phyloP scores from a whole-genome alignment of 2,888 invertebrate species.

The Ephialtes manifestator region DNA sequence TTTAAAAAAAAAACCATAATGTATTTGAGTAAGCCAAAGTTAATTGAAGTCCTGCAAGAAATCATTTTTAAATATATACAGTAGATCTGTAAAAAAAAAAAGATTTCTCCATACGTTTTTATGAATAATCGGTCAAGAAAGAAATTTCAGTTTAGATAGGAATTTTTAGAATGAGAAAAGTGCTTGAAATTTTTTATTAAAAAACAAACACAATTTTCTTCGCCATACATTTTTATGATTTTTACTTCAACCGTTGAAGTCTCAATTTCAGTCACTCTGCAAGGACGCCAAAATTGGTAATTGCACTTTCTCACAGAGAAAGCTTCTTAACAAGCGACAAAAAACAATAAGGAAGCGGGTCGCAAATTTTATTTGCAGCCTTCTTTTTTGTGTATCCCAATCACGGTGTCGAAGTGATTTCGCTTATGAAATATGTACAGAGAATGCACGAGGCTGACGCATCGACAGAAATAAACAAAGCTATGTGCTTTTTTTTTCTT shows the following conservation, averaged over 20 bases:
- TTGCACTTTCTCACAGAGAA: constrained; percentile 8
- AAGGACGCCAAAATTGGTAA: background rate
- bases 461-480: background rate
- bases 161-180: too few species aligned
- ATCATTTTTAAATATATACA: too few species aligned
- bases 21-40: too few species aligned
- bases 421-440: background rate
- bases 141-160: too few species aligned
- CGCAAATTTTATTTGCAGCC: background rate
- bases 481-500: background rate
- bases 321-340: background rate
- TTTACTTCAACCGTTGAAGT: background rate
- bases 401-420: background rate
- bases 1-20: too few species aligned
- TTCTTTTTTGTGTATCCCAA: background rate
- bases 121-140: too few species aligned
- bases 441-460: background rate
- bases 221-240: background rate
- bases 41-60: too few species aligned
- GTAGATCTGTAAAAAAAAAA: too few species aligned
- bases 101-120: too few species aligned
- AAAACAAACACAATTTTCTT: background rate
- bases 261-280: background rate
- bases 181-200: too few species aligned
- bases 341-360: background rate